Conservation (phyloP, 92 coral and sea anemone species). For the Virgularia gustaviana region DNA sequence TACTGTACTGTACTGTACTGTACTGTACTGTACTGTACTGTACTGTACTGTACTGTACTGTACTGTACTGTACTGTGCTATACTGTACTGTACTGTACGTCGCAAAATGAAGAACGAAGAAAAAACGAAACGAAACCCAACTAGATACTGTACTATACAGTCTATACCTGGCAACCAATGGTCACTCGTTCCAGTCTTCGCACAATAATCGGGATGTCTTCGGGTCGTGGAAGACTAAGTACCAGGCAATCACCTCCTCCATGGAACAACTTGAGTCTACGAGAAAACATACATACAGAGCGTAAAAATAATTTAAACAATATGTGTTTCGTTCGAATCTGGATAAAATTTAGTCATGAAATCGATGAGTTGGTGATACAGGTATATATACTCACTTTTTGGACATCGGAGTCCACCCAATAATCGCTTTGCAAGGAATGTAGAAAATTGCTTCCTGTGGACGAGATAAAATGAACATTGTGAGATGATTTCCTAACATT, state of each 20-base stretch:
- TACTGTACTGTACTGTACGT: no score
- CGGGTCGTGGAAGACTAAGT: conserved; percentile 77
- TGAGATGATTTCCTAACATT: neutral
- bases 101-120: neutral
- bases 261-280: conserved; percentile 92
- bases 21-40: no score
- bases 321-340: no score
- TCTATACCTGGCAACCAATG: conserved; percentile 93
- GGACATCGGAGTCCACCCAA: conserved; percentile 95
- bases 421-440: conserved; percentile 85
- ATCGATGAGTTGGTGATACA: no score
- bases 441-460: conserved; percentile 83
- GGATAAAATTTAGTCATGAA: no score
- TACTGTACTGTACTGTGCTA: no score
- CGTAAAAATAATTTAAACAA: no score
- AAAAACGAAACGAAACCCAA: neutral
- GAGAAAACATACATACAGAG: neutral
- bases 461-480: neutral
- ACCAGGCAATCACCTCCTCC: conserved; percentile 96
- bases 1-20: no score
- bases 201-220: conserved; percentile 90
- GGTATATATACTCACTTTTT: conserved; percentile 82
- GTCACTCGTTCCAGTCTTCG: conserved; percentile 87
- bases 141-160: neutral
- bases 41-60: no score